Evolutionary conservation across 2,797 vertebrate genomes (phyloP).

Genomic region (Pelodytes ibericus): DNA sequence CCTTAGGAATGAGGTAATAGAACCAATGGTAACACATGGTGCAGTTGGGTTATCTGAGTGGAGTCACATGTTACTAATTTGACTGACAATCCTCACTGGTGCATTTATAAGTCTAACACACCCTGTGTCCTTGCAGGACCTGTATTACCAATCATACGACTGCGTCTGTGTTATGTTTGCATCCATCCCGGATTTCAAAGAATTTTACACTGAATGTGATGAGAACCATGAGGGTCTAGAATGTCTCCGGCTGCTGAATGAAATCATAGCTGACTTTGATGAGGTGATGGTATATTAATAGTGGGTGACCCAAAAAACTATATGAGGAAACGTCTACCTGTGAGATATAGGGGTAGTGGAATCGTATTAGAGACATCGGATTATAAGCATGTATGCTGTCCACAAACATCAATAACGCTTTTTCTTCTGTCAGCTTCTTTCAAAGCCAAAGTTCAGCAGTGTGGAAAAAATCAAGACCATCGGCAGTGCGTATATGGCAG

Average conservation of each 20-base stretch:
- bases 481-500: conserved; percentile 91
- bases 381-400: no score
- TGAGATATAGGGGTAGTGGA: neutral
- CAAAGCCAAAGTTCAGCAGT: conserved; percentile 85
- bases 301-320: no score
- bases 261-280: conserved; percentile 90
- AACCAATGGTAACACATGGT: neutral
- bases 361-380: neutral
- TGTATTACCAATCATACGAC: conserved; percentile 87
- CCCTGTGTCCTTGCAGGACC: conserved; percentile 72
- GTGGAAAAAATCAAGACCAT: conserved; percentile 94
- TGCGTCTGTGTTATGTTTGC: conserved; percentile 89
- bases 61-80: neutral
- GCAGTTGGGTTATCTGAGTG: neutral
- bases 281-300: conserved; percentile 70
- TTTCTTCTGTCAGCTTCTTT: conserved; percentile 74
- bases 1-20: conserved; percentile 78
- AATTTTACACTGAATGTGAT: conserved; percentile 86
- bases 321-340: neutral
- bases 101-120: neutral
- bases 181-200: conserved; percentile 88
- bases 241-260: conserved; percentile 88
- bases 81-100: neutral
- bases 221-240: conserved; percentile 84
- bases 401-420: no score